Percentiles rank a stretch among this genome's conserved stretches.
Conservation (phyloP, 2,888 invertebrate genomes). For the Spisula solida region DNA sequence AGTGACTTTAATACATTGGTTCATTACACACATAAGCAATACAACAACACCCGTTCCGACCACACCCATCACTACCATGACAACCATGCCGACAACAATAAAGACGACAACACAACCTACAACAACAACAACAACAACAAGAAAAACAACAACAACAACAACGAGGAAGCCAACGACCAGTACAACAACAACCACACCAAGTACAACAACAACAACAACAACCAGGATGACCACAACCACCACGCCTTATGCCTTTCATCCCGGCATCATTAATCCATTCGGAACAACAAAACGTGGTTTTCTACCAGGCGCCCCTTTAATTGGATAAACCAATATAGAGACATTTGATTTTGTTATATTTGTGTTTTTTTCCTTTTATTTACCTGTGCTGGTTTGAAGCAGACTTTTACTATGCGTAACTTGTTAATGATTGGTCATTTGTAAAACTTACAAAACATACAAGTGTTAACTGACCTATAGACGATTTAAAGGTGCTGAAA, state of each 20-base stretch:
- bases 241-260: slow-evolving; percentile 49
- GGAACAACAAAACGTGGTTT: slow-evolving; percentile 18
- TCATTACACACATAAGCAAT: slow-evolving; percentile 38
- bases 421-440: too few relatives aligned
- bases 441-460: too few relatives aligned
- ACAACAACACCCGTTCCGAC: slow-evolving; percentile 29
- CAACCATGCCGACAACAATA: slow-evolving; percentile 9
- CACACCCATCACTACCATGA: slow-evolving; percentile 15
- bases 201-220: slow-evolving; percentile 23
- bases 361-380: too few relatives aligned
- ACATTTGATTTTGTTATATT: background rate
- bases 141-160: slow-evolving; percentile 24
- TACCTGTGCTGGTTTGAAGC: too few relatives aligned
- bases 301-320: background rate
- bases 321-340: background rate
- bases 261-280: slow-evolving; percentile 62
- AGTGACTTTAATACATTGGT: slow-evolving; percentile 49
- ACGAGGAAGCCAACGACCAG: background rate
- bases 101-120: slow-evolving; percentile 9
- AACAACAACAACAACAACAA: slow-evolving; percentile 23
- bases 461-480: too few relatives aligned
- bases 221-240: slow-evolving; percentile 33
- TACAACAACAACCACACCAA: slow-evolving; percentile 30
- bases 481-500: too few relatives aligned
- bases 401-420: too few relatives aligned